These are phyloP conservation scores for Hydrolagus colliei DNA, from an alignment of 2,797 vertebrate genomes.

Conservation along the genomic window DNA sequence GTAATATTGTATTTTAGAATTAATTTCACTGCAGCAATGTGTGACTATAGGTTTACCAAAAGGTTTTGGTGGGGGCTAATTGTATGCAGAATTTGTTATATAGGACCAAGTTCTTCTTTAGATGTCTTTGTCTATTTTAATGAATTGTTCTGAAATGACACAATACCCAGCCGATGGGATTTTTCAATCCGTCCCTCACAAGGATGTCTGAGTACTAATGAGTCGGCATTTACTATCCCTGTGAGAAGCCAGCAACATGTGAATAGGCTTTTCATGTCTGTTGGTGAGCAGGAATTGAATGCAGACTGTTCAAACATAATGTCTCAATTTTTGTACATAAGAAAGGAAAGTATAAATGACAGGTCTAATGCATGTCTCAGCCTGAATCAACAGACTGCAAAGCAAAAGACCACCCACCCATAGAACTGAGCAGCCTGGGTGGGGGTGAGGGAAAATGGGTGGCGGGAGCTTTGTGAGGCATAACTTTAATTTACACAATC, in stretches of 20 bases:
- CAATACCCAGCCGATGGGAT: too few species aligned
- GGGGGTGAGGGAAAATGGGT: background rate
- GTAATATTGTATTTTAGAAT: too few species aligned
- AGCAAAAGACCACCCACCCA: background rate
- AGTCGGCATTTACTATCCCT: background rate
- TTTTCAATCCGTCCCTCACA: background rate
- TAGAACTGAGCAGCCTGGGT: background rate
- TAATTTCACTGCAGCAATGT: too few species aligned
- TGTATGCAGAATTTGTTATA: too few species aligned
- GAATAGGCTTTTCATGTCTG: constrained; percentile 18
- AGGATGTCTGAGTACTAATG: constrained; percentile 5
- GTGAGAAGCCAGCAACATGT: constrained; percentile 1
- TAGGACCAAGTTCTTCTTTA: too few species aligned
- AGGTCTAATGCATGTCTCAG: background rate
- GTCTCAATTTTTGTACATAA: background rate
- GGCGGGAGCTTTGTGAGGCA: background rate
- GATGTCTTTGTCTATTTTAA: background rate
- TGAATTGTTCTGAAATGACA: constrained; percentile 7
- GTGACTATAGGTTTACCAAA: too few species aligned
- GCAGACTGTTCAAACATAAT: constrained; percentile 14
- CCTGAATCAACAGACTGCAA: background rate
- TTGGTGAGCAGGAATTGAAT: background rate
- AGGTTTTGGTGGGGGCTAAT: too few species aligned
- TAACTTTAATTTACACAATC: background rate
- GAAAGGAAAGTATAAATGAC: background rate